Conservation (phyloP, 2,113 vertebrate species). For the Crotalus tigris region DNA sequence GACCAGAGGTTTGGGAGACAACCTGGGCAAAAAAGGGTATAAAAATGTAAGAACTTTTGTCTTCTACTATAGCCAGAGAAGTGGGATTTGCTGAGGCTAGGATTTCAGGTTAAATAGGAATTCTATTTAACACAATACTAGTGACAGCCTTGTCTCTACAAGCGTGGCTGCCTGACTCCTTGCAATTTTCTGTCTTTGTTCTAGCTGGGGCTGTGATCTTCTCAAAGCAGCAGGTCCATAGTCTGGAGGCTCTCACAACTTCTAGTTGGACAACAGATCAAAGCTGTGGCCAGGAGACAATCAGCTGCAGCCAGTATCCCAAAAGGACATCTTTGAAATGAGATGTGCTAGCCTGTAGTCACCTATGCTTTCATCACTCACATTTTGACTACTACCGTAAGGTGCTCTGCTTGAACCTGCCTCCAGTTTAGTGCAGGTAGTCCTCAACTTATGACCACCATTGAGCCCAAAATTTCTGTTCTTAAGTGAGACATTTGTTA, state of each 20-base stretch:
- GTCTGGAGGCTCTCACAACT: not conserved
- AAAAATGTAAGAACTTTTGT: not conserved
- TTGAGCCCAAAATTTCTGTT: not conserved
- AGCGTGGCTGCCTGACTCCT: not conserved
- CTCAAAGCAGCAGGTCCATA: not conserved
- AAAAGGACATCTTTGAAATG: not conserved
- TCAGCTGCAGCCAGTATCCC: not conserved
- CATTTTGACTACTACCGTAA: not conserved
- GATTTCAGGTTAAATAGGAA: not conserved
- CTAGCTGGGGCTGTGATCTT: not conserved
- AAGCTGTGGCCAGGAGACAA: not conserved
- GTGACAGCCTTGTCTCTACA: not conserved
- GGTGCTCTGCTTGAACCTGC: not conserved
- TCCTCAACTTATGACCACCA: not conserved
- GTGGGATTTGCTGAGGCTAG: not conserved
- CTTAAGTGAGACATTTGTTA: not conserved
- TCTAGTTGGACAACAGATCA: not conserved
- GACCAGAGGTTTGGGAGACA: not conserved
- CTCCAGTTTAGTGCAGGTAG: not conserved
- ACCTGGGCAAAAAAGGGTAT: not conserved
- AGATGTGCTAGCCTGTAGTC: not conserved
- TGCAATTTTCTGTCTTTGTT: not conserved
- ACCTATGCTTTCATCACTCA: not conserved
- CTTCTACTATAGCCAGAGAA: not conserved
- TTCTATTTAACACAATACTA: not conserved